phyloP scores from a whole-genome alignment of 2,113 vertebrate genomes.

The Falcunculus frontatus region DNA sequence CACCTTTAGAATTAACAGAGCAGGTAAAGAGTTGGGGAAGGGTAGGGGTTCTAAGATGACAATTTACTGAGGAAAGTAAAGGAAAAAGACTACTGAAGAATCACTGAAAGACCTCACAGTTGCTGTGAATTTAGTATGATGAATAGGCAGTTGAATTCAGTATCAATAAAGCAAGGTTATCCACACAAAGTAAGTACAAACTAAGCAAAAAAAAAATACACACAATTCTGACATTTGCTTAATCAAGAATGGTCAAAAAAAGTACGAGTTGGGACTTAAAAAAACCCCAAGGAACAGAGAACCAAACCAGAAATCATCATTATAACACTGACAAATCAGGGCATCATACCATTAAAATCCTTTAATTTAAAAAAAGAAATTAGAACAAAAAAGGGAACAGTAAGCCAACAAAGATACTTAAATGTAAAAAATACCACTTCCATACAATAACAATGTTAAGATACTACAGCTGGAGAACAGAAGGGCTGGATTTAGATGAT shows the following conservation, averaged over 20 bases:
- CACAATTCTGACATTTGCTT: not conserved
- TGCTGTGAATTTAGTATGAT: not conserved
- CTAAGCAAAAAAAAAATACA: not conserved
- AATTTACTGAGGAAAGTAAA: not conserved
- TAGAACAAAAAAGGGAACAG: not conserved
- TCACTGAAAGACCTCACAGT: not conserved
- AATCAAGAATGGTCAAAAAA: not conserved
- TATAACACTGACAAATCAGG: not conserved
- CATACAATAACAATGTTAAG: not conserved
- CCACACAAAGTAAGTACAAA: not conserved
- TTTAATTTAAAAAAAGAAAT: not conserved
- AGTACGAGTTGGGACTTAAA: not conserved
- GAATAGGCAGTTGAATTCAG: not conserved
- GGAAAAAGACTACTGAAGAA: not conserved
- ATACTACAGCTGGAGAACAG: not conserved
- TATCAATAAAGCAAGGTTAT: not conserved
- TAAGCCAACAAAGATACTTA: not conserved
- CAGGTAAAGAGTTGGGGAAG: not conserved
- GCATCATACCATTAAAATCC: not conserved
- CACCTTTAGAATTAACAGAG: not conserved
- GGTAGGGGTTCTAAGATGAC: not conserved
- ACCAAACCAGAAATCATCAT: not conserved
- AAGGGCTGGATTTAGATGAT: not conserved
- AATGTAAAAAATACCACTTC: not conserved
- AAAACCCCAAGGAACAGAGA: not conserved